Evolutionary conservation across 2,888 invertebrate genomes (phyloP), one percentile per base, ranked within the genome.

Genomic region (Andricus quercusramuli): DNA sequence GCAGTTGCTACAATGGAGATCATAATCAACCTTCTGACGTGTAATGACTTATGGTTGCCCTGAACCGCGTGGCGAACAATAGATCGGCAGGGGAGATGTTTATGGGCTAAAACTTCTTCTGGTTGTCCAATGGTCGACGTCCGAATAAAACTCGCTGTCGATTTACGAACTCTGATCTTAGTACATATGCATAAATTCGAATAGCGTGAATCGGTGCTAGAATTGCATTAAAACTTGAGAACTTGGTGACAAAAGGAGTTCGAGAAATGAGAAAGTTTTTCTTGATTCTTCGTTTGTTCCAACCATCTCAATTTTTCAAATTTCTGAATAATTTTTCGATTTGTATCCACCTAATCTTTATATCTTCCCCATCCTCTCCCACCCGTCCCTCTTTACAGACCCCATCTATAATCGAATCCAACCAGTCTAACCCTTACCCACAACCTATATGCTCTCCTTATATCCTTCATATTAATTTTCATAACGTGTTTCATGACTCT

Each of bases 1-100:
- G 85, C 85, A 86, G 88, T 86, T 86, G 85, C 86, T 87, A 91
- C 91, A 90, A 90, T 90, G 87, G 91, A 90, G 90, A 90, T 90
- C 90, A 90, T 91, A 90, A 90, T 90, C 90, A 89, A 90, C 83
- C 81, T 85, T 87, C 85, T 89, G 90, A 90, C 90, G 88, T 89
- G 88, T 90, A 91, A 90, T 90, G 90, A 90, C 90, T 90, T 90
- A 90, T 91, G 86, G 89, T 78, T 80, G 51, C 83, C 83, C 83
- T 85, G 77, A 79, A 84, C 84, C 84, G 85, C 86, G 83, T 84
- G 85, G 80, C 85, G 87, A 90, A 90, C 90, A 90, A 90, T 90
- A 88, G 89, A 89, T 89, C 87, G 86, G 83, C 87, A 88, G 87
- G 86, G 86, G 86, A 86, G 87, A 89, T 87, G 87, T 88, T 90